Percentiles rank a stretch among this genome's conserved stretches.
These are phyloP conservation scores for Ichneumoninae sp. DNA, from an alignment of 2,888 invertebrate genomes.

Conservation along the genomic window DNA sequence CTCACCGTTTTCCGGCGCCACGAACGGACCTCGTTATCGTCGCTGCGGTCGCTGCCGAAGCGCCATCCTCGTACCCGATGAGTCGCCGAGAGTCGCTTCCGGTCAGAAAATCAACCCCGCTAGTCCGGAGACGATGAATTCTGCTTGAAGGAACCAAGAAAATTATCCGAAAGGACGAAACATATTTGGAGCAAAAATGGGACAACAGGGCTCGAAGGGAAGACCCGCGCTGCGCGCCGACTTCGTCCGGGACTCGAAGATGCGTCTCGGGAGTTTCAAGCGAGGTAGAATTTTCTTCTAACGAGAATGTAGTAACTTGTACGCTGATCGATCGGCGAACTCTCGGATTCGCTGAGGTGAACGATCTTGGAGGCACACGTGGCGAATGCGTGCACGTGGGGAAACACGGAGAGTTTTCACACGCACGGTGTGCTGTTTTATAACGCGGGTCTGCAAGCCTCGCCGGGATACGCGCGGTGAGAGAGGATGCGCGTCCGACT, in stretches of 20 bases:
- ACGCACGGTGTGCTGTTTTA: neutral
- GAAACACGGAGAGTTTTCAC: neutral
- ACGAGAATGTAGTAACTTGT: neutral
- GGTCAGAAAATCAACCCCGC: conserved; percentile 29
- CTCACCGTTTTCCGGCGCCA: neutral
- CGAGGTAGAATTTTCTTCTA: conserved; percentile 74
- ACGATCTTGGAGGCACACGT: neutral
- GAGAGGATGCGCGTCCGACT: conserved; percentile 1
- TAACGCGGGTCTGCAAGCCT: neutral
- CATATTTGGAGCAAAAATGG: conserved; percentile 72
- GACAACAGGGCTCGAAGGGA: conserved; percentile 82
- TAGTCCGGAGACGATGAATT: conserved; percentile 43
- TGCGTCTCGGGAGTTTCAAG: conserved; percentile 82
- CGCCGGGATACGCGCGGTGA: neutral
- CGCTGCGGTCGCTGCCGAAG: conserved; percentile 22
- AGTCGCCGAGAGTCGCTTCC: conserved; percentile 42
- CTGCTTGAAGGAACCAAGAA: conserved; percentile 44
- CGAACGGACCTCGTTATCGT: conserved; percentile 27
- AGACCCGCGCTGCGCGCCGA: conserved; percentile 79
- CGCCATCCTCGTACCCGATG: neutral
- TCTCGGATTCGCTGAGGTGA: neutral
- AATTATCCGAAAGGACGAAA: neutral
- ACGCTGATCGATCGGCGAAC: neutral
- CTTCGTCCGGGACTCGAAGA: conserved; percentile 81
- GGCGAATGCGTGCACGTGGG: neutral